Base-by-base conservation (phyloP, 2,797 vertebrate species). In the Sebastes umbrosus region DNA sequence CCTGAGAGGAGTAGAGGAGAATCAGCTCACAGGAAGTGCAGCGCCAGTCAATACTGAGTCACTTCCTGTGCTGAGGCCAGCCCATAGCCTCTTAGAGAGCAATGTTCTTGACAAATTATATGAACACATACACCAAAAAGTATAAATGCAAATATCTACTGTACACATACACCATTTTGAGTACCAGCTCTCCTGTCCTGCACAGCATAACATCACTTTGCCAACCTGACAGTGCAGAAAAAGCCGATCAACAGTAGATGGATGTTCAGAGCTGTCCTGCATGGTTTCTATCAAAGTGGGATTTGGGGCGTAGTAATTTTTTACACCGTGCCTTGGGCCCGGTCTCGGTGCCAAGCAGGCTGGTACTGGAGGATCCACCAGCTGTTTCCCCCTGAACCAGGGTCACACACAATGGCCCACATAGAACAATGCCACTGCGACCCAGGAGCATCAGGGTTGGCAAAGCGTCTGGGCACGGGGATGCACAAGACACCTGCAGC, bases 311-410 rank as follows among this genome's bases (percentile, higher is more conserved):
- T 29, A 74, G 82, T 67, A 18, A 80, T 86, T 90, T 90, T 84
- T 59, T 12, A 80, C 69, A 58, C 29, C 8, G 1, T 83, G 64
- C 78, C 78, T 73, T 55, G 77, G 79, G 74, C 46, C 72, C 43
- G n/a, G 75, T 69, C 73, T 85, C 55, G 3, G 75, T 91, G 94
- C 91, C 93, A 94, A 82, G 80, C 84, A 79, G 76, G 60, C 87
- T 87, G 82, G 84, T 88, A 84, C 89, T 80, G 87, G 85, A 92
- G 89, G 90, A 92, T 90, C 88, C 90, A 89, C 90, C 93, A 96
- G 95, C 95, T 96, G 96, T 92, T 96, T 96, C 95, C 93, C 85
- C 59, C 69, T 86, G 71, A 89, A 92, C 82, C 77, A 69, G 90
- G 92, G 92, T 91, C 91, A 92, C 60, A 31, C 77, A 89, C 91